Evolutionary conservation across 2,797 vertebrate species (phyloP).

Genomic region (Melanotaenia trifasciata): DNA sequence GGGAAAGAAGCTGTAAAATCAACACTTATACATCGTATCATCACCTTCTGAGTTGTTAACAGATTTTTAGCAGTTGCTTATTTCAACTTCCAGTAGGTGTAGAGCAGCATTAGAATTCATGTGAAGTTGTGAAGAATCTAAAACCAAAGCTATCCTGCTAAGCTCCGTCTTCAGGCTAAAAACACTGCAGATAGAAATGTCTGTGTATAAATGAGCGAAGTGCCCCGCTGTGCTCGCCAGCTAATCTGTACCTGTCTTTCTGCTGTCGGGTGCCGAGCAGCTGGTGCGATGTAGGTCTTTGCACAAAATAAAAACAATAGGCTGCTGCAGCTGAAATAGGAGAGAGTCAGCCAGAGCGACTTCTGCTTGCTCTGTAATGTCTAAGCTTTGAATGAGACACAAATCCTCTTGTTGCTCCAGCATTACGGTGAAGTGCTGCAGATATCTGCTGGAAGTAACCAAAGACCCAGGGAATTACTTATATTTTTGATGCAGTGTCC

Average conservation of each 20-base stretch:
- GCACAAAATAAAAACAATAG: neutral
- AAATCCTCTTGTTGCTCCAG: neutral
- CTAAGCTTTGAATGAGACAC: neutral
- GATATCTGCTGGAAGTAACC: neutral
- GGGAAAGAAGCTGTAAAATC: constrained; percentile 2
- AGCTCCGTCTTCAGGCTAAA: constrained; percentile 6
- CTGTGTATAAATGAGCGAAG: neutral
- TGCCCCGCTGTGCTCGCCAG: constrained; percentile 1
- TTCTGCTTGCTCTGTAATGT: neutral
- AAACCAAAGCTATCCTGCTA: constrained; percentile 1
- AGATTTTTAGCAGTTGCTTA: constrained; percentile 14
- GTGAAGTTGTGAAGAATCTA: constrained; percentile 10
- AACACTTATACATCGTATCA: neutral
- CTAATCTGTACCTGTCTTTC: constrained; percentile 2
- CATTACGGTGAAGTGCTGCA: neutral
- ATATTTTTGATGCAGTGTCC: neutral
- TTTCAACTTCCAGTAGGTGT: constrained; percentile 18
- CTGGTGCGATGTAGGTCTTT: neutral
- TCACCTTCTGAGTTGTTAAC: constrained; percentile 8
- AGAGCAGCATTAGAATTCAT: constrained; percentile 12
- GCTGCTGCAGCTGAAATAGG: constrained; percentile 7
- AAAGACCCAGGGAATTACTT: neutral
- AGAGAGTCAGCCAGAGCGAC: constrained; percentile 2
- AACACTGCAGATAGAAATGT: neutral
- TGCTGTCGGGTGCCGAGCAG: constrained; percentile 7